phyloP scores from a whole-genome alignment of 35 echinoderm and acorn worm species.

The Patiria miniata region DNA sequence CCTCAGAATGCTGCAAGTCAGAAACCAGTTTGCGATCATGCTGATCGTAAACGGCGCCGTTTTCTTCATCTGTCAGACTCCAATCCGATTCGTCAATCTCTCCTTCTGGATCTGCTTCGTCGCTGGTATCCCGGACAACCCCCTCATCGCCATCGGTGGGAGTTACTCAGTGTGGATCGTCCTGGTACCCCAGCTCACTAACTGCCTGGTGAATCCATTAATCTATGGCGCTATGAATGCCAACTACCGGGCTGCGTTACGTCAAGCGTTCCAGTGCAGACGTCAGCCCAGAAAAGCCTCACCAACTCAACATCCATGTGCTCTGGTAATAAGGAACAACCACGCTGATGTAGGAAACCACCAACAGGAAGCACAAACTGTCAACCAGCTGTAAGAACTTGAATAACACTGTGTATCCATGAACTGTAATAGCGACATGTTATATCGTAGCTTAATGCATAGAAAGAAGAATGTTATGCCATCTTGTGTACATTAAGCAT shows the following conservation, averaged over 20 bases:
- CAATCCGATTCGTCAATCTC: neutral
- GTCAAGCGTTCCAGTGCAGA: neutral
- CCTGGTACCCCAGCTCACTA: neutral
- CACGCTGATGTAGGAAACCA: too few relatives aligned
- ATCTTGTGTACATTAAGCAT: too few relatives aligned
- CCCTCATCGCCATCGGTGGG: neutral
- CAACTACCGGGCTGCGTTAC: neutral
- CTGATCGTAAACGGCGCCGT: neutral
- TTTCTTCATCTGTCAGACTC: conserved; percentile 16
- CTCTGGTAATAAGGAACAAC: too few relatives aligned
- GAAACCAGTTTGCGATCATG: neutral
- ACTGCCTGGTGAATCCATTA: neutral
- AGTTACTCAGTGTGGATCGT: neutral
- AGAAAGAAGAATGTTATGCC: too few relatives aligned
- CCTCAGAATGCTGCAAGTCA: neutral
- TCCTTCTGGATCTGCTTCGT: neutral
- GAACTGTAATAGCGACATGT: too few relatives aligned
- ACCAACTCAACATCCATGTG: too few relatives aligned
- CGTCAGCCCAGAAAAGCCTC: neutral
- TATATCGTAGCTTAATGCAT: too few relatives aligned
- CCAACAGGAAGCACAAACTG: too few relatives aligned
- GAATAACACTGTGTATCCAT: too few relatives aligned
- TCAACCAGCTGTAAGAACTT: too few relatives aligned
- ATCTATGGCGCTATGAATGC: neutral
- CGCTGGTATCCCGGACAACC: neutral